These are phyloP conservation scores for Ricordea florida DNA, from an alignment of 92 coral and sea anemone genomes.

Conservation along the genomic window DNA sequence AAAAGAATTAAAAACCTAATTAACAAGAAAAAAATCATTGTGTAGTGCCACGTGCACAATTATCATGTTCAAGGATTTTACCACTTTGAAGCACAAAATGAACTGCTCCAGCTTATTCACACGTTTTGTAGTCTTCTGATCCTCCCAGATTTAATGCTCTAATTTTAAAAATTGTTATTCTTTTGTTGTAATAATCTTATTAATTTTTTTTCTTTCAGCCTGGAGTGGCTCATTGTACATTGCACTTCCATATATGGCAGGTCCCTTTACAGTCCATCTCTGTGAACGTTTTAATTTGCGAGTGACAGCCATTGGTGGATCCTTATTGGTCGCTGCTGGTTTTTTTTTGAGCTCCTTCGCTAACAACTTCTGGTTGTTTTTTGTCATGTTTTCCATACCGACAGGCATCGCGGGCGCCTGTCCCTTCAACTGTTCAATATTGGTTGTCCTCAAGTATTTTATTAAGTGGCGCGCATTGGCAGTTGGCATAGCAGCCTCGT, in stretches of 20 bases:
- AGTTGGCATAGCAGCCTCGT: constrained; percentile 33
- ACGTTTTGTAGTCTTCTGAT: no score
- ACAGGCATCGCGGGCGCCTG: constrained; percentile 22
- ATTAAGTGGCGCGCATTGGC: constrained; percentile 47
- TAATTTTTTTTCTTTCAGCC: constrained; percentile 2
- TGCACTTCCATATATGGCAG: not conserved
- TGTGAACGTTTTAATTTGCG: constrained; percentile 21
- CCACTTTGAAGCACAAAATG: no score
- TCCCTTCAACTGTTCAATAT: not conserved
- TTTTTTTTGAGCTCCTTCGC: constrained; percentile 27
- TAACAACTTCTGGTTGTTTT: constrained; percentile 22
- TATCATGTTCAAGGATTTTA: no score
- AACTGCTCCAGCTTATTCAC: no score
- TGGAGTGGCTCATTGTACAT: constrained; percentile 35
- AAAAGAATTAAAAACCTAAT: no score
- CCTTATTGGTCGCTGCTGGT: constrained; percentile 4
- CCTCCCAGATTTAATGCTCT: no score
- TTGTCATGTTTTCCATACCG: constrained; percentile 3
- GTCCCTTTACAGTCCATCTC: not conserved
- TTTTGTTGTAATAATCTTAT: no score
- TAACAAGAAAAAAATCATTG: no score
- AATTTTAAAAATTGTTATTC: no score
- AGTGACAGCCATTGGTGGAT: constrained; percentile 33
- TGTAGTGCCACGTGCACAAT: no score
- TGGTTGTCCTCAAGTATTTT: constrained; percentile 45